Base-by-base conservation (phyloP, 2,797 vertebrate genomes). In the Lutjanus argentimaculatus region DNA sequence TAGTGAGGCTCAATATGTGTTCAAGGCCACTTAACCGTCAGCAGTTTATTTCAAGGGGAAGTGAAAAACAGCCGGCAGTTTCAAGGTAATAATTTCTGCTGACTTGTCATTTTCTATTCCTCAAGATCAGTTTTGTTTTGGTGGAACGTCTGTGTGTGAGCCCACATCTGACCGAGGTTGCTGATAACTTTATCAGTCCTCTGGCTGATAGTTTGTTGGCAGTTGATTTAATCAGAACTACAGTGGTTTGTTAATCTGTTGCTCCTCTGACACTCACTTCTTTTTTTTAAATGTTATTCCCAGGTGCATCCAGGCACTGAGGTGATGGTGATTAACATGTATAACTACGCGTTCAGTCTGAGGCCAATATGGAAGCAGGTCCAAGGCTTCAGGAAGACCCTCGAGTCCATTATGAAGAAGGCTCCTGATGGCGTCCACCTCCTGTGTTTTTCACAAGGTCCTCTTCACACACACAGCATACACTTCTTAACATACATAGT, bases 391-490 rank as follows among this genome's bases (percentile, higher is more conserved):
- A 89, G 59, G 61, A 86, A 85, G 30, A 89, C 74, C 9, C 85
- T 98, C 8, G 53, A 69, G 14, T 83, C 95, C 74, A 95, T 97
- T 84, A 95, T 96, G 95, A 79, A 92, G 19, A 92, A 91, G 0
- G 91, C 95, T 8, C 90, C 92, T 0, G 84, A 96, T 15, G 97
- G 97, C 1, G 93, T 97, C 55, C 96, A 98, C 75, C 95, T 98
- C 49, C 90, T 97, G 76, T 98, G 97, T 84, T 98, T 96, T 78
- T 98, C 97, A 2, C 97, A 98, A 95, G 97, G 95, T 96, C 25
- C 45, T 16, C 17, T 15, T 36, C 19, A 25, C 22, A 8, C 42
- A 12, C 16, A 30, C 30, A 21, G 36, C 14, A 46, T 9, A 42
- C 49, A 58, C 40, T 51, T 13, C 2, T 36, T 8, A 64, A 46